A percentile compares a stretch with the other conserved stretches of the same genome.
phyloP scores from a whole-genome alignment of 2,113 vertebrate genomes.

The Prunella fulvescens region DNA sequence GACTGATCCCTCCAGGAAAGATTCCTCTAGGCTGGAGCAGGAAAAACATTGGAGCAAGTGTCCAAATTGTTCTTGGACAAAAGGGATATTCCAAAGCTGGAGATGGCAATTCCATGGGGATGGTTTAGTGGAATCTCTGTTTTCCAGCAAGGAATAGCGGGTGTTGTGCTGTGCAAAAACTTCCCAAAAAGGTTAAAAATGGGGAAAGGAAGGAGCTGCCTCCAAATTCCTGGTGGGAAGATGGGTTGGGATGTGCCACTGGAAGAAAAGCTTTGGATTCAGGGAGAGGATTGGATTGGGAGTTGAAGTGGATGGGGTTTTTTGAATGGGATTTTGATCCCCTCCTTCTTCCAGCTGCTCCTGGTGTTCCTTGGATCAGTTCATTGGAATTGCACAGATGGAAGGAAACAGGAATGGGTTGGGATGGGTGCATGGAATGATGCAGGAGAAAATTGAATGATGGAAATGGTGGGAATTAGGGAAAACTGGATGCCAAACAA shows the following conservation, averaged over 20 bases:
- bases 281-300: not conserved
- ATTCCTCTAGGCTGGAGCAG: not conserved
- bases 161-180: rapidly evolving
- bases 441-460: rapidly evolving
- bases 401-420: not conserved
- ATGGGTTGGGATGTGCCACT: rapidly evolving
- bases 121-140: not conserved
- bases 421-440: not conserved
- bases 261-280: not conserved
- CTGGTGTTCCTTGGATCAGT: not conserved
- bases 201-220: not conserved
- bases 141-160: rapidly evolving
- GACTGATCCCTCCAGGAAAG: rapidly evolving
- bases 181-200: not conserved
- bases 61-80: not conserved
- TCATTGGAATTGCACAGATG: not conserved
- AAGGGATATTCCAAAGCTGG: not conserved
- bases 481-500: rapidly evolving
- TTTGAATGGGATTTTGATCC: not conserved
- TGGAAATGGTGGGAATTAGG: not conserved
- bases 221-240: not conserved
- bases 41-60: not conserved
- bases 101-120: not conserved
- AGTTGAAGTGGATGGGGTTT: not conserved
- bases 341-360: rapidly evolving